Conservation (phyloP, 2,113 vertebrate species). For the Thinocorus orbignyianus region DNA sequence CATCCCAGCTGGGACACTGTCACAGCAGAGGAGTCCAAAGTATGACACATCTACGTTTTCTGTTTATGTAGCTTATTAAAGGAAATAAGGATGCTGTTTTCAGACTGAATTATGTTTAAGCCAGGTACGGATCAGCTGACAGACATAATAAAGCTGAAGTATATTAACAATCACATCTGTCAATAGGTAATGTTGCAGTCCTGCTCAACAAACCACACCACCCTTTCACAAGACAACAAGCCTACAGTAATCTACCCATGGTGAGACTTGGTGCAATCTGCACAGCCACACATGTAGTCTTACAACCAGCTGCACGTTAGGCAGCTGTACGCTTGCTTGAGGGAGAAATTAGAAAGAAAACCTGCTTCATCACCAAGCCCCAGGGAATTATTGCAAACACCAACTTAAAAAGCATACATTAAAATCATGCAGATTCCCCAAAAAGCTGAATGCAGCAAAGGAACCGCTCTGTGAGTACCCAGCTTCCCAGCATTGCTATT, state of each 20-base stretch:
- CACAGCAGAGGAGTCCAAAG: background rate
- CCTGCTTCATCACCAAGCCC: background rate
- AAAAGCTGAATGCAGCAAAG: background rate
- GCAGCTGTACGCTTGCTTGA: background rate
- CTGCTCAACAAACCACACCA: background rate
- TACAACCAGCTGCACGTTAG: background rate
- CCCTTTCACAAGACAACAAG: accelerated
- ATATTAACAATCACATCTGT: background rate
- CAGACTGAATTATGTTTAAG: background rate
- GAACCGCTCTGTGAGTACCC: background rate
- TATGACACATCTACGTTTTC: background rate
- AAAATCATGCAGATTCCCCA: background rate
- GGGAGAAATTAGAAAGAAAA: conserved; percentile 1
- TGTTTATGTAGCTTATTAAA: background rate
- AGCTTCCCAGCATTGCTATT: background rate
- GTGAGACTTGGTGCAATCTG: background rate
- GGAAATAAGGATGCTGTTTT: background rate
- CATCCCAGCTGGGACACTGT: background rate
- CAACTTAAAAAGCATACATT: background rate
- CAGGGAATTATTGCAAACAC: background rate
- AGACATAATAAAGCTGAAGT: background rate
- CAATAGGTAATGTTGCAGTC: background rate
- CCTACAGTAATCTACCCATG: background rate
- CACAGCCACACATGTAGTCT: accelerated
- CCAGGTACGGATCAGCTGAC: background rate